Conservation (phyloP, 2,888 invertebrate species). For the Teleogryllus oceanicus region DNA sequence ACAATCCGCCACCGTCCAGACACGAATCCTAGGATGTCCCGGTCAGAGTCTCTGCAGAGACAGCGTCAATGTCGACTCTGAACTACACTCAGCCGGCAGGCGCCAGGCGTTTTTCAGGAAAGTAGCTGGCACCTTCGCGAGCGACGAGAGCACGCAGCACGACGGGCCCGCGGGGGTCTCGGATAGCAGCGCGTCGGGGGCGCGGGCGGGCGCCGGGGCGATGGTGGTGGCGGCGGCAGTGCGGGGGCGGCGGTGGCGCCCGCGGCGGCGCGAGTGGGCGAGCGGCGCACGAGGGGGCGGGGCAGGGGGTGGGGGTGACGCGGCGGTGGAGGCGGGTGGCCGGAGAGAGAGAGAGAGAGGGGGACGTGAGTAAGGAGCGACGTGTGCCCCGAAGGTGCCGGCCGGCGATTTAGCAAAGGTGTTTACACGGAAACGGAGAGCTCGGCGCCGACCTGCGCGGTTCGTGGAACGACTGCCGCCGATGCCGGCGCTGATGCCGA, state of each 20-base stretch:
- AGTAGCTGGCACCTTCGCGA: too few relatives aligned
- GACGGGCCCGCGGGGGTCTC: too few relatives aligned
- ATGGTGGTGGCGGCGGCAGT: neutral
- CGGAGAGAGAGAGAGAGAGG: neutral
- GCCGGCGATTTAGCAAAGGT: constrained; percentile 18
- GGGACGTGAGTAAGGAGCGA: neutral
- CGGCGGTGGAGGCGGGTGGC: neutral
- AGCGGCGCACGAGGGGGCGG: neutral
- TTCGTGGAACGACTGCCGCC: neutral
- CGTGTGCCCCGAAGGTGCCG: neutral
- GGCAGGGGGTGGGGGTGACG: neutral
- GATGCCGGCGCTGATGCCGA: neutral
- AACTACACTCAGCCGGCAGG: too few relatives aligned
- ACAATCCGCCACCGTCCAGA: too few relatives aligned
- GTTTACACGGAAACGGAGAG: constrained; percentile 18
- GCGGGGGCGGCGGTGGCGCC: neutral
- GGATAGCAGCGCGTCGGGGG: too few relatives aligned
- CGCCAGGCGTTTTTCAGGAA: too few relatives aligned
- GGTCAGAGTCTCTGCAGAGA: too few relatives aligned
- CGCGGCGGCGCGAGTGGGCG: neutral
- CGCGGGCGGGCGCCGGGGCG: too few relatives aligned
- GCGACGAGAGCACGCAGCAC: too few relatives aligned
- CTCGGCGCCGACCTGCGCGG: neutral
- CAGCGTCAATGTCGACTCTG: too few relatives aligned
- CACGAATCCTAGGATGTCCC: too few relatives aligned